These are phyloP conservation scores for Drosophila gaucha DNA, from an alignment of 2,888 invertebrate genomes.

Conservation along the genomic window DNA sequence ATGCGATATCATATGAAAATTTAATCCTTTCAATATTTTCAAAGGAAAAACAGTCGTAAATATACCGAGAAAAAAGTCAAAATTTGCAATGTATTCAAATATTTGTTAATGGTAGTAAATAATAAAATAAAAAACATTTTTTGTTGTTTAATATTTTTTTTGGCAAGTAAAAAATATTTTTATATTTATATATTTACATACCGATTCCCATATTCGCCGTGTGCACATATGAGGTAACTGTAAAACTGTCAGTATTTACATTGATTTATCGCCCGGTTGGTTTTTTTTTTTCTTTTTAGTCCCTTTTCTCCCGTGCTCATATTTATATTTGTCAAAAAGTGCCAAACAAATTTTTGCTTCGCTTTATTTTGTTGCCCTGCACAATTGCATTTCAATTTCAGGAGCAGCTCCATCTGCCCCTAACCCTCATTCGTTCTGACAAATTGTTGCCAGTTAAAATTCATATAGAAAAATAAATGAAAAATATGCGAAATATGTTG, in stretches of 20 bases:
- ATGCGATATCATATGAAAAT: neutral
- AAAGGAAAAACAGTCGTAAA: neutral
- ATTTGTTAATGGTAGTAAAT: conserved; percentile 46
- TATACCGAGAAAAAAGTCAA: neutral
- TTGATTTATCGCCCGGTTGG: conserved; percentile 61
- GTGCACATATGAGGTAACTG: conserved; percentile 22
- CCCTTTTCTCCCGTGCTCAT: conserved; percentile 2
- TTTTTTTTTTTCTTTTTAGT: conserved; percentile 15
- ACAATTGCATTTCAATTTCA: conserved; percentile 34
- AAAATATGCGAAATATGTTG: conserved; percentile 39
- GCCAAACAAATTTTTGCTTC: conserved; percentile 35
- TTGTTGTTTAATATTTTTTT: conserved; percentile 26
- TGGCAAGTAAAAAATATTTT: conserved; percentile 12
- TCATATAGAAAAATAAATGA: conserved; percentile 25
- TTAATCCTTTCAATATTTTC: neutral
- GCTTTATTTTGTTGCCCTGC: conserved; percentile 25
- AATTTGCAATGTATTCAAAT: conserved; percentile 25
- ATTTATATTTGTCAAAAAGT: conserved; percentile 38
- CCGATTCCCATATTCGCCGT: too few species aligned
- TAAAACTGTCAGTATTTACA: conserved; percentile 72
- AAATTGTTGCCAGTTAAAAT: conserved; percentile 69
- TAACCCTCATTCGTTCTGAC: conserved; percentile 12
- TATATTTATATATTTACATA: conserved; percentile 8
- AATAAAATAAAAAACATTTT: conserved; percentile 21
- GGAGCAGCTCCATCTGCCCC: neutral